These are phyloP conservation scores for Aphodius sticticus DNA, from an alignment of 2,888 invertebrate genomes.

Conservation along the genomic window DNA sequence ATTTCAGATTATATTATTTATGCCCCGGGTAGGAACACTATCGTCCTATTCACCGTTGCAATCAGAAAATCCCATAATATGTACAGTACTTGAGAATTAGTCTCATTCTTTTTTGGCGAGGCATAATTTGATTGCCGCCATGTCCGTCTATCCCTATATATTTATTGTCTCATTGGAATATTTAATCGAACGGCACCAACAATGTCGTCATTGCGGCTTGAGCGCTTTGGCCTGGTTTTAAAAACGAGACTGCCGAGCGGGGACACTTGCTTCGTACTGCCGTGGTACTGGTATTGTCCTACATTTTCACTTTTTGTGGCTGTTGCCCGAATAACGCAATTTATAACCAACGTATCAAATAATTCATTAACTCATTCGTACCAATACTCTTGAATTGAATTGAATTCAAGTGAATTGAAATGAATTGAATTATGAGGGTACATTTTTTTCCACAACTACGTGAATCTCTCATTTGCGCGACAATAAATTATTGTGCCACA, in stretches of 20 bases:
- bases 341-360: neutral
- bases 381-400: too few relatives aligned
- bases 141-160: too few relatives aligned
- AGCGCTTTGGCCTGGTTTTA: neutral
- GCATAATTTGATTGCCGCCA: too few relatives aligned
- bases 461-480: neutral
- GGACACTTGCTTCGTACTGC: neutral
- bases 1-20: neutral
- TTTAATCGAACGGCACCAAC: too few relatives aligned
- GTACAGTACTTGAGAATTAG: neutral
- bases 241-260: neutral
- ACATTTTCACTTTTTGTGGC: neutral
- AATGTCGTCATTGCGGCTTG: too few relatives aligned
- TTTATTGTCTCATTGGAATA: too few relatives aligned
- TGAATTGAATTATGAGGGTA: neutral
- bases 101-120: neutral
- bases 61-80: neutral
- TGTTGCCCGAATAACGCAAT: neutral
- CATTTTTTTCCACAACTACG: neutral
- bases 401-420: too few relatives aligned
- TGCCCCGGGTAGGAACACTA: neutral
- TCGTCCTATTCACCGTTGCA: neutral
- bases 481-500: neutral
- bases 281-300: neutral
- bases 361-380: too few relatives aligned